These are phyloP conservation scores for Chaetogeoica ovagalla DNA, from an alignment of 2,888 invertebrate genomes.

Conservation along the genomic window DNA sequence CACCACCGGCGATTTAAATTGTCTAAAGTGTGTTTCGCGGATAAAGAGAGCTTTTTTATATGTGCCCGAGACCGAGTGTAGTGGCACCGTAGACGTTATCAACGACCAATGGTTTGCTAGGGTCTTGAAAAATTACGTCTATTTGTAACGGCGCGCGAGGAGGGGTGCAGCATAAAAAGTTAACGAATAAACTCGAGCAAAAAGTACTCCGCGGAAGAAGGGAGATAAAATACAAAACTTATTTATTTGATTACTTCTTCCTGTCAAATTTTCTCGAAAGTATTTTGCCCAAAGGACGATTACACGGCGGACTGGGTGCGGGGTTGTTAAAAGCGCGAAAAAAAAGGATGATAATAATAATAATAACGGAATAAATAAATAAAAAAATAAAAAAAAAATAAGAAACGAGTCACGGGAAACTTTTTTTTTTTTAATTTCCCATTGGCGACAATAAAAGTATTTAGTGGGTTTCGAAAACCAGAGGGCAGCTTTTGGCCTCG, in stretches of 20 bases:
- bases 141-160: slow-evolving; percentile 27
- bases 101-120: neutral
- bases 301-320: slow-evolving; percentile 29
- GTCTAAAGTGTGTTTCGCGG: neutral
- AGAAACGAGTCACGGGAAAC: slow-evolving; percentile 43
- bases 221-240: slow-evolving; percentile 50
- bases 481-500: slow-evolving; percentile 22
- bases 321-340: slow-evolving; percentile 46
- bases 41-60: neutral
- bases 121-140: slow-evolving; percentile 34
- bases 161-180: slow-evolving; percentile 24
- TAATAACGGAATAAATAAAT: slow-evolving; percentile 5
- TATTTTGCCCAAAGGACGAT: slow-evolving; percentile 50
- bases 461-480: slow-evolving; percentile 39
- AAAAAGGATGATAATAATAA: slow-evolving; percentile 35
- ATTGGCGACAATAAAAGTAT: slow-evolving; percentile 47
- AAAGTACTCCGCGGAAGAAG: slow-evolving; percentile 39
- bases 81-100: neutral
- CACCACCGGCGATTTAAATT: neutral
- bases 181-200: slow-evolving; percentile 46
- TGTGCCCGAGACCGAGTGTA: neutral
- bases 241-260: slow-evolving; percentile 53
- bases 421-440: slow-evolving; percentile 52
- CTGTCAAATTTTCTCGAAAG: slow-evolving; percentile 48
- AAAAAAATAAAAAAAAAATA: slow-evolving; percentile 30